Evolutionary conservation across 1,140 invertebrate genomes (phyloP).

Genomic region (Drosophila repletoides): DNA sequence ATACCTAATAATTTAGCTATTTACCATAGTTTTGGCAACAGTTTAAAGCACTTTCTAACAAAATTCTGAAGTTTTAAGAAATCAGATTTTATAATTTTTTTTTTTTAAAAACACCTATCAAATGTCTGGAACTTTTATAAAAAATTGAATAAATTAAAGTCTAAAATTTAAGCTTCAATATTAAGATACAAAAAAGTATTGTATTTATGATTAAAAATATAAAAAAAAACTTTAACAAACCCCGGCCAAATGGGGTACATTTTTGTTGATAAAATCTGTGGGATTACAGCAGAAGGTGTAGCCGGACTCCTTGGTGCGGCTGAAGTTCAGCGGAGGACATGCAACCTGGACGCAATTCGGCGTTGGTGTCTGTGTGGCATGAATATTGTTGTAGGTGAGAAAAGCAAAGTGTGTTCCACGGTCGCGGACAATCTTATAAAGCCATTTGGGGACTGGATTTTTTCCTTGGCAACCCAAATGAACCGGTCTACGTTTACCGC

Average conservation of each 20-base stretch:
- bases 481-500: neutral
- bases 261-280: slow-evolving; percentile 12
- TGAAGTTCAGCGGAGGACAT: slow-evolving; percentile 8
- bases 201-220: neutral
- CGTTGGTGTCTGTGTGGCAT: slow-evolving; percentile 3
- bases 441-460: slow-evolving; percentile 44
- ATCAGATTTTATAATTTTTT: no score
- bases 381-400: slow-evolving; percentile 48
- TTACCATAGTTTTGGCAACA: no score
- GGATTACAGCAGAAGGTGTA: slow-evolving; percentile 45
- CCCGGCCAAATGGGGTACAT: neutral
- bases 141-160: no score
- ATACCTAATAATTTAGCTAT: no score
- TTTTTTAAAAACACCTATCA: no score
- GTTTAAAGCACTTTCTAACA: no score
- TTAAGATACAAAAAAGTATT: no score
- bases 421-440: slow-evolving; percentile 34
- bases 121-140: no score
- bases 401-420: slow-evolving; percentile 27
- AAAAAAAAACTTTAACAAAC: neutral
- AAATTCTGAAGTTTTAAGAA: no score
- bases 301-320: slow-evolving; percentile 22
- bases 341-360: neutral
- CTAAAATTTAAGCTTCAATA: no score
- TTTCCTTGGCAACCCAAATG: slow-evolving; percentile 15